A percentile compares a stretch with the other conserved stretches of the same genome.
These are phyloP conservation scores for Andrena bucephala DNA, from an alignment of 2,888 invertebrate genomes.

Conservation along the genomic window DNA sequence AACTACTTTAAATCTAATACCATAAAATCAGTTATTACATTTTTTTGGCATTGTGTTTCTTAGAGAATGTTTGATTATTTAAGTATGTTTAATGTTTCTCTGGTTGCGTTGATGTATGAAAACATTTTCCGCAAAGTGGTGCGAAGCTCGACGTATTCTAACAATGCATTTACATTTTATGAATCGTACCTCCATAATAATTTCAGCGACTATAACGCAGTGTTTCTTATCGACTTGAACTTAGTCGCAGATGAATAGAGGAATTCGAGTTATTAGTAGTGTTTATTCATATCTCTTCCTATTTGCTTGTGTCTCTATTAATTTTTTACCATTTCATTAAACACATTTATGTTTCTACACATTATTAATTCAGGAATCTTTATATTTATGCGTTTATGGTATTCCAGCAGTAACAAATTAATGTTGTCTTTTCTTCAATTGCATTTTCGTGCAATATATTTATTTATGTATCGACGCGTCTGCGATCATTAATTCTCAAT, in stretches of 20 bases:
- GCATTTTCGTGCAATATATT: too few relatives aligned
- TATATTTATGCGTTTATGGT: neutral
- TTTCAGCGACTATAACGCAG: neutral
- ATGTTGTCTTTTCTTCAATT: too few relatives aligned
- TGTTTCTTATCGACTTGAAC: neutral
- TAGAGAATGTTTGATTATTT: neutral
- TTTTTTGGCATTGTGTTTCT: neutral
- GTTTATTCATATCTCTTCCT: neutral
- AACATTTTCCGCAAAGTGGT: neutral
- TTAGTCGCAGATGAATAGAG: neutral
- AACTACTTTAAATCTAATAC: neutral
- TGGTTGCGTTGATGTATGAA: too few relatives aligned
- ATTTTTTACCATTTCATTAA: neutral
- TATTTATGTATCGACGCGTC: too few relatives aligned
- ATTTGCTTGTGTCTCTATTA: neutral
- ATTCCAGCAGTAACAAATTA: too few relatives aligned
- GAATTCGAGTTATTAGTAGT: neutral
- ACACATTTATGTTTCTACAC: neutral
- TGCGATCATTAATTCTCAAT: too few relatives aligned
- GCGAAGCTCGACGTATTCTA: neutral
- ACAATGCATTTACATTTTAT: neutral
- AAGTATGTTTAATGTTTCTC: neutral
- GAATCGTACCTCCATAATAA: neutral
- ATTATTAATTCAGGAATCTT: too few relatives aligned
- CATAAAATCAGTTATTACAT: neutral